Base-by-base conservation (phyloP, 2,797 vertebrate species). In the Catostomus latipinnis region DNA sequence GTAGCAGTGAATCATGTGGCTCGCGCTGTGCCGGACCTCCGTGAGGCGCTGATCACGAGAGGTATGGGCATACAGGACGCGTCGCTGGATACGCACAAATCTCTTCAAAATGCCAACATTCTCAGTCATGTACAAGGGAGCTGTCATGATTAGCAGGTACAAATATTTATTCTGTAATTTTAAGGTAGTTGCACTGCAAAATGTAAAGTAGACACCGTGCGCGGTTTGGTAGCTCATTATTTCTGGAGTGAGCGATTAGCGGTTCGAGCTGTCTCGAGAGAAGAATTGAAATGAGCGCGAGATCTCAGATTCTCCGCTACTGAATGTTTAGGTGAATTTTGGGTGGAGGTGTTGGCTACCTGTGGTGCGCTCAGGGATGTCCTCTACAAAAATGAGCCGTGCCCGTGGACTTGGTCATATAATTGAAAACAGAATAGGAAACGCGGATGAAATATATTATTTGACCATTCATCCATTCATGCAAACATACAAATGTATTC, bases 91-190 rank as follows among this genome's bases (percentile, higher is more conserved):
- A 76, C 77, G 60, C 81, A 81, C 22, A 82, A 52, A 62, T 49
- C 45, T 81, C 85, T 83, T 77, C 89, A 93, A 90, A 74, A 97
- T 96, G 96, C 95, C 96, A 11, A 94, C 93, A 0, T 93, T 96
- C 70, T 95, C 95, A 1, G 91, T 97, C 79, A 95, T 97, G 90
- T 96, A 94, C 84, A 97, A 96, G 89, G 96, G 96, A 92, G 96
- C 92, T 11, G 91, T 96, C 88, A 94, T 97, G 89, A 96, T 97
- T 75, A 96, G 95, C 96, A 96, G 96, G 96, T 97, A 95, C 90
- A 22, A 5, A 18, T 5, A 4, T 5, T 65, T 16, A 1, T n/a
- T 57, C 43, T 56, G 60, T 16, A 12, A 52, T 70, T 53, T 34
- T 8, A 14, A n/a, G 50, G 8, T 48, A 10, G 63, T 11, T 14